Conservation (phyloP, 1,140 invertebrate genomes). For the Drosophila ambigua region DNA sequence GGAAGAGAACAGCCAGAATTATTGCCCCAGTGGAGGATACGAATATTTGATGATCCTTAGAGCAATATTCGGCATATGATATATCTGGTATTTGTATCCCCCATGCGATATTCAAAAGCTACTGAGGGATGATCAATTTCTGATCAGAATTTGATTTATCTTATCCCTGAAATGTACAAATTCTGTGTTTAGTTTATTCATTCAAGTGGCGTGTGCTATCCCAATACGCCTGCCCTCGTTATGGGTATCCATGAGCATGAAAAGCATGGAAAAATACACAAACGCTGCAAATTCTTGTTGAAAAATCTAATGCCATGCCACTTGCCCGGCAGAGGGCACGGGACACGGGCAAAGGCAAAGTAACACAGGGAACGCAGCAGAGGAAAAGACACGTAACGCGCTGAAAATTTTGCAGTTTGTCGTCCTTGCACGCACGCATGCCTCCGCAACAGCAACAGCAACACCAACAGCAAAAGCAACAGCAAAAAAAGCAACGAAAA, state of each 20-base stretch:
- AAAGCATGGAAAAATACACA: constrained; percentile 61
- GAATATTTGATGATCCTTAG: constrained; percentile 39
- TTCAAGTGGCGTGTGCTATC: background rate
- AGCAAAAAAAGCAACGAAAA: background rate
- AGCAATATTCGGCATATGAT: background rate
- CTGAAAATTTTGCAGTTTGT: constrained; percentile 68
- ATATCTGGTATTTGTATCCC: background rate
- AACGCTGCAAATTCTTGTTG: constrained; percentile 72
- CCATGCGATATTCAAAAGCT: too few relatives aligned
- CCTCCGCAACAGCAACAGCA: constrained; percentile 44
- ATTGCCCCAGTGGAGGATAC: constrained; percentile 10
- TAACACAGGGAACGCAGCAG: constrained; percentile 4
- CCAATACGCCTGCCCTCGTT: constrained; percentile 5
- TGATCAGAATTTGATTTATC: too few relatives aligned
- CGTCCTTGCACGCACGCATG: constrained; percentile 76
- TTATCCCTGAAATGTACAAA: too few relatives aligned
- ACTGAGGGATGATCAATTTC: too few relatives aligned
- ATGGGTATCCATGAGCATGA: constrained; percentile 14
- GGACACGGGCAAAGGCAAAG: background rate
- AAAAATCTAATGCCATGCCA: constrained; percentile 76
- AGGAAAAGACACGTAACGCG: constrained; percentile 56
- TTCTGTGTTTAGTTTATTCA: too few relatives aligned
- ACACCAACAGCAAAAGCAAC: background rate
- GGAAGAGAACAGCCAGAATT: constrained; percentile 14
- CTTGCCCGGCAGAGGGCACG: constrained; percentile 33